Evolutionary conservation across 2,888 invertebrate genomes (phyloP).

Genomic region (Exephanes ischioxanthus): DNA sequence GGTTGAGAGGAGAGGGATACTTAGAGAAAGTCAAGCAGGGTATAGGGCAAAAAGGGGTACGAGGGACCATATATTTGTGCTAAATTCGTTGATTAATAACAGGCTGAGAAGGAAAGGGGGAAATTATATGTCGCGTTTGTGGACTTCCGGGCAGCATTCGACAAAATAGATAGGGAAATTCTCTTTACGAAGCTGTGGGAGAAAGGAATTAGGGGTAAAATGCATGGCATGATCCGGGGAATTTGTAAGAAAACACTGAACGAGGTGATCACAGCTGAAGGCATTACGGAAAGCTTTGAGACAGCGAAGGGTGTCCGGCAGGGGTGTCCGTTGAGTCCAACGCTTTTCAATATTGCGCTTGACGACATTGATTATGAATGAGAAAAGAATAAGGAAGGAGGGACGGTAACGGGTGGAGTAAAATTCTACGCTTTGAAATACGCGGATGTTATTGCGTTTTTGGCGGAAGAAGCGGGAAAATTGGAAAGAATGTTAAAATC

Average conservation of each 20-base stretch:
- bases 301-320: conserved; percentile 1
- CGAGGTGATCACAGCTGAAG: neutral
- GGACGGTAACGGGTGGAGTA: no score
- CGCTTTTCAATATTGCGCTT: neutral
- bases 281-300: neutral
- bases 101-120: neutral
- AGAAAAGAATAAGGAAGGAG: neutral
- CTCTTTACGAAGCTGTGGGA: no score
- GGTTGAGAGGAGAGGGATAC: neutral
- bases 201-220: no score
- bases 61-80: conserved; percentile 1
- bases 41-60: neutral
- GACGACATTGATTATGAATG: neutral
- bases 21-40: conserved; percentile 13
- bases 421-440: no score
- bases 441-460: no score
- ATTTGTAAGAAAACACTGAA: no score
- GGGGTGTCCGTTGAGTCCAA: neutral
- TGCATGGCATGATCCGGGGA: no score
- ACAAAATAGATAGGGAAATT: no score
- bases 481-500: no score
- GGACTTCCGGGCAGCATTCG: no score
- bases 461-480: no score
- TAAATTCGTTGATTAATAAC: conserved; percentile 6
- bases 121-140: no score